phyloP scores from a whole-genome alignment of 2,113 vertebrate genomes.

The Smithornis capensis region DNA sequence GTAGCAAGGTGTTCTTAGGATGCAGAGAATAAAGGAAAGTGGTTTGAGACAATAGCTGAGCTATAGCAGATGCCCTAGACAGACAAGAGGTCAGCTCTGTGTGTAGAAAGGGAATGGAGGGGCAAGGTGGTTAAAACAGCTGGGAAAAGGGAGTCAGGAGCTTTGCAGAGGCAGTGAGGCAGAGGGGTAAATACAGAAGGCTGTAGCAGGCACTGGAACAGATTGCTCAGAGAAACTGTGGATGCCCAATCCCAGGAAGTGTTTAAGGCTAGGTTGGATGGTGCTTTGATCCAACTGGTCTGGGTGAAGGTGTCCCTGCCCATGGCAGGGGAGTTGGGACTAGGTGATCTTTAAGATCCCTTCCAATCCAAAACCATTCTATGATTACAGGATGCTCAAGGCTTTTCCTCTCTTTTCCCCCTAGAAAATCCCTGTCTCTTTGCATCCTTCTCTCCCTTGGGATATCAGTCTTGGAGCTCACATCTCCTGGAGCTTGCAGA shows the following conservation, averaged over 20 bases:
- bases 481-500: background rate
- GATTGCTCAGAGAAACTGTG: background rate
- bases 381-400: background rate
- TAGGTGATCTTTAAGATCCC: background rate
- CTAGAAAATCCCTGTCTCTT: background rate
- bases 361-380: background rate
- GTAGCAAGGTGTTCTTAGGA: background rate
- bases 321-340: fast-evolving
- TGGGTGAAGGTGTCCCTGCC: background rate
- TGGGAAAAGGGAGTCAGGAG: background rate
- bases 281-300: background rate
- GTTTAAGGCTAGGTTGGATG: background rate
- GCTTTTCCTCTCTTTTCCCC: background rate
- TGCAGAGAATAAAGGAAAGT: background rate
- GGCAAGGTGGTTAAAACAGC: background rate
- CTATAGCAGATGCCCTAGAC: background rate
- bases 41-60: background rate
- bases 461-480: background rate
- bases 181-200: background rate
- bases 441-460: background rate
- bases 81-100: background rate
- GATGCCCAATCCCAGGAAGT: background rate
- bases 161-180: background rate
- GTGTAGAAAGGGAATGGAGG: background rate
- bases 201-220: background rate